A percentile compares a stretch with the other conserved stretches of the same genome.
phyloP scores from a whole-genome alignment of 2,888 invertebrate species.

The Agonopterix subpropinquella region DNA sequence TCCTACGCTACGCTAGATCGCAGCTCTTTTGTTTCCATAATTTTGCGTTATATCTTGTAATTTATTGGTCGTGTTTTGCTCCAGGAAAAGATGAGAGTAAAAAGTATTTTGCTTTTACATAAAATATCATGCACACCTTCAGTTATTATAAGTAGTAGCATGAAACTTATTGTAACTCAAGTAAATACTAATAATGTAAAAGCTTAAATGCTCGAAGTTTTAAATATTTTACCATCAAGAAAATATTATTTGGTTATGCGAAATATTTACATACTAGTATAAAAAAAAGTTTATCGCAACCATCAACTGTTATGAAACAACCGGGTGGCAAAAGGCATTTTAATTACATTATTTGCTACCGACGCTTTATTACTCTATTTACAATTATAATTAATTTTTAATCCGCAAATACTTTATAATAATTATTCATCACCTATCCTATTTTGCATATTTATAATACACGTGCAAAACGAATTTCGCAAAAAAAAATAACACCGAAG shows the following conservation, averaged over 20 bases:
- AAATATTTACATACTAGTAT: slow-evolving; percentile 11
- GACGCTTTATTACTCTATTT: slow-evolving; percentile 23
- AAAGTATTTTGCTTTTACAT: too few species aligned
- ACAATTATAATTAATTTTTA: slow-evolving; percentile 19
- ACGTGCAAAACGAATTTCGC: too few species aligned
- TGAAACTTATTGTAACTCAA: neutral
- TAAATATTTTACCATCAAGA: slow-evolving; percentile 8
- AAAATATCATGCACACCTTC: too few species aligned
- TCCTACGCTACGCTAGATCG: slow-evolving; percentile 4
- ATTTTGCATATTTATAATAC: too few species aligned
- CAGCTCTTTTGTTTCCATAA: slow-evolving; percentile 33
- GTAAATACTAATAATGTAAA: neutral
- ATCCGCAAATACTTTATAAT: too few species aligned
- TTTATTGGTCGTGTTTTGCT: slow-evolving; percentile 17
- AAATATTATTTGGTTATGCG: slow-evolving; percentile 14
- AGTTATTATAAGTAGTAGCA: neutral
- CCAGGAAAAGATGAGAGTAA: neutral
- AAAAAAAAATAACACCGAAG: too few species aligned
- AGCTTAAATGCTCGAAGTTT: slow-evolving; percentile 9
- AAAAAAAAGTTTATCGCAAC: slow-evolving; percentile 24
- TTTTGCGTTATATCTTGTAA: slow-evolving; percentile 30
- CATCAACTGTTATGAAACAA: slow-evolving; percentile 15
- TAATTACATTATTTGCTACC: slow-evolving; percentile 18
- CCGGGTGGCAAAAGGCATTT: slow-evolving; percentile 20
- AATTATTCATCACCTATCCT: too few species aligned